Conservation (phyloP, 2,888 invertebrate genomes). For the Nemurella pictetii region DNA sequence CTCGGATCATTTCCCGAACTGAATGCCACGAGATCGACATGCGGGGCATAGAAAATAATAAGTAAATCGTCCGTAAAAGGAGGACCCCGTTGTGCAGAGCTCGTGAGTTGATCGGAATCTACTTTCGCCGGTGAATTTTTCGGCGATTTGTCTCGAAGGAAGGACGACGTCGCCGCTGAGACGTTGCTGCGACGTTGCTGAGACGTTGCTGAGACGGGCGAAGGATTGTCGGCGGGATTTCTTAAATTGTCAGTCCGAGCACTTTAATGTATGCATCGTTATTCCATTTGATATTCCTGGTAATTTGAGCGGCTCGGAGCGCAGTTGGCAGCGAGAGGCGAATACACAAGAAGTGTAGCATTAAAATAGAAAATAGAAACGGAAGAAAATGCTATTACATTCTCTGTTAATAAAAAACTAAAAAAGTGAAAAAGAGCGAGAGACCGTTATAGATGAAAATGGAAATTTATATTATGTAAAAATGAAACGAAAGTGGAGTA, state of each 20-base stretch:
- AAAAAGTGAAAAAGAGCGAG: background rate
- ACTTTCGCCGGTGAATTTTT: background rate
- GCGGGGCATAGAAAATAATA: background rate
- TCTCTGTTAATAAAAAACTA: background rate
- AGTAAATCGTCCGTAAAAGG: background rate
- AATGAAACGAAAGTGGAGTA: background rate
- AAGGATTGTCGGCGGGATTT: no score
- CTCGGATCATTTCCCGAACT: conserved; percentile 22
- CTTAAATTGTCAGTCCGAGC: background rate
- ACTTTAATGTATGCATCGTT: background rate
- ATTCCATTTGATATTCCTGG: background rate
- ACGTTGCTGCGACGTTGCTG: no score
- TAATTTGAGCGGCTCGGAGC: background rate
- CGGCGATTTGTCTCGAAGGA: background rate
- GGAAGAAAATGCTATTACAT: background rate
- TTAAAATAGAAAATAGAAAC: background rate
- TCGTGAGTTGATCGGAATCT: background rate
- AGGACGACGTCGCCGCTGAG: no score
- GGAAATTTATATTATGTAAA: background rate
- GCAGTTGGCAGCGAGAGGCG: background rate
- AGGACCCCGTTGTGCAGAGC: background rate
- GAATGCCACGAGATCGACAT: background rate
- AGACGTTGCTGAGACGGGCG: no score
- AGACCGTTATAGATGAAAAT: background rate
- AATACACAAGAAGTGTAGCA: background rate